phyloP scores from a whole-genome alignment of 2,888 invertebrate species.

The Resseliella maxima region DNA sequence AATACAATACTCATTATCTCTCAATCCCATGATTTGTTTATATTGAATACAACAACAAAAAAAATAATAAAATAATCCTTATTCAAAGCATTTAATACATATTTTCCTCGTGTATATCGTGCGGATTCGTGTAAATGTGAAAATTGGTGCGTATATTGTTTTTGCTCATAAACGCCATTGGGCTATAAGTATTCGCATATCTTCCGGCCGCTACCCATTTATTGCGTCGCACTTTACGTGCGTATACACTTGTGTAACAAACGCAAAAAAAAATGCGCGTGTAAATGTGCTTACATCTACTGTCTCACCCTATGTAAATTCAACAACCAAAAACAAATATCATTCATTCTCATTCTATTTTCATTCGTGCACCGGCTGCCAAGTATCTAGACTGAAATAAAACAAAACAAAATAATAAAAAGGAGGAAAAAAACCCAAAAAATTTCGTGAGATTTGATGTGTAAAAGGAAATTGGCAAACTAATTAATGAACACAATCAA shows the following conservation, averaged over 20 bases:
- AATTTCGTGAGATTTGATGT: not conserved
- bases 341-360: too few relatives aligned
- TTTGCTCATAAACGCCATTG: not conserved
- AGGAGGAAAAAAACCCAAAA: not conserved
- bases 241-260: too few relatives aligned
- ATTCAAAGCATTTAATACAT: too few relatives aligned
- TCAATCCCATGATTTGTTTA: too few relatives aligned
- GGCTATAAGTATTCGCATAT: not conserved
- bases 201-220: conserved; percentile 29
- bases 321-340: too few relatives aligned
- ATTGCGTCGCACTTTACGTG: conserved; percentile 46
- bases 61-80: too few relatives aligned
- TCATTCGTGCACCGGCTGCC: too few relatives aligned
- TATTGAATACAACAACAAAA: too few relatives aligned
- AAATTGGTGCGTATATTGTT: not conserved
- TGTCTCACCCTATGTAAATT: too few relatives aligned
- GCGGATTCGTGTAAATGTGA: too few relatives aligned
- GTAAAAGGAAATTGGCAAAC: not conserved
- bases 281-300: not conserved
- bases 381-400: not conserved
- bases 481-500: not conserved
- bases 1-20: too few relatives aligned
- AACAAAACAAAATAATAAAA: not conserved
- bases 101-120: too few relatives aligned
- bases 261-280: not conserved